Evolutionary conservation across 2,888 invertebrate species (phyloP), one percentile per base, ranked within the genome.

Genomic region (Idaea dimidiata): DNA sequence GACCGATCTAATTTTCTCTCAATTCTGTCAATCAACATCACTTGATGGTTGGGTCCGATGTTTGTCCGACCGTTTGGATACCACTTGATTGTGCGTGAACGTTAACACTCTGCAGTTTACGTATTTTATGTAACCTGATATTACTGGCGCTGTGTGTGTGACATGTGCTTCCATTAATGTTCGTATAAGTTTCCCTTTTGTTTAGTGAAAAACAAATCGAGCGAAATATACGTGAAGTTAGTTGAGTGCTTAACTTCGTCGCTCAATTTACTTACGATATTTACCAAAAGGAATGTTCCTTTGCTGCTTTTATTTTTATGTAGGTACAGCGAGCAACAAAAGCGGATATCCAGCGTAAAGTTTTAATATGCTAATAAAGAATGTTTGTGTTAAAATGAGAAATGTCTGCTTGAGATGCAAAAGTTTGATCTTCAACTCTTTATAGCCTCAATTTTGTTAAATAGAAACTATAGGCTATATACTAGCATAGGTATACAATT

Each of bases 81-180:
- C 67, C 43, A 16, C 18, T 59, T 69, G 62, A 69, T 69, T 66
- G 66, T 59, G 65, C 64, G 65, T 71, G 58, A 65, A 65, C 61
- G 64, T 65, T 70, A 66, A 64, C 63, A 66, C 57, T 60, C 58
- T 31, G 59, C 59, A 43, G 43, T 43, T 43, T 43, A 43, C 14
- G 43, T 43, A 43, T 8, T 43, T 43, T 43, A 43, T 43, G 43
- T 43, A 43, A 43, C 43, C 43, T 43, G 43, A 43, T 43, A 43
- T 43, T 43, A 43, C 43, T 43, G 43, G 43, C 43, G 43, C 43
- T 43, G 43, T 43, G 43, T 43, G 7, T 43, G 43, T 43, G 43
- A 43, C 43, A 43, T 43, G 14, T 43, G 43, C 43, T 10, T 43
- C 43, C 43, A 43, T 43, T 43, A 43, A 43, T 43, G 43, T 43